A percentile compares a stretch with the other conserved stretches of the same genome.
Evolutionary conservation across 2,888 invertebrate genomes (phyloP).

Genomic region (Thereva nobilitata): DNA sequence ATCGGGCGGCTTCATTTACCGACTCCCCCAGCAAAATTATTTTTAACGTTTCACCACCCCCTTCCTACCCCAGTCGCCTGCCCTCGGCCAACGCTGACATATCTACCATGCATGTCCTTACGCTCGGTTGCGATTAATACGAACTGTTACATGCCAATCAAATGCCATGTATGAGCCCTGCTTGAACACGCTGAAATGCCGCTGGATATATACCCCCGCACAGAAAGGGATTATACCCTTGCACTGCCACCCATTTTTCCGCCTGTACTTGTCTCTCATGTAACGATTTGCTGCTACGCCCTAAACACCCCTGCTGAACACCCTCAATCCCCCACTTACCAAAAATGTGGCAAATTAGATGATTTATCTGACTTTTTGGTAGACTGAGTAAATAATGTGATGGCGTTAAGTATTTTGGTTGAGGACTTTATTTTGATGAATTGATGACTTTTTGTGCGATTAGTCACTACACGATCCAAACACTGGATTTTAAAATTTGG

Average conservation of each 20-base stretch:
- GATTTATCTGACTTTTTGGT: constrained; percentile 39
- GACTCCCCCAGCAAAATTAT: not conserved
- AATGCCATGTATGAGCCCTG: not conserved
- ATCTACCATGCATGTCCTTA: constrained; percentile 1
- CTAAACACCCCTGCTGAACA: not conserved
- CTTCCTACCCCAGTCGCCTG: too few relatives aligned
- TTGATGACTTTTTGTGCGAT: constrained; percentile 41
- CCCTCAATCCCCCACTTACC: not conserved
- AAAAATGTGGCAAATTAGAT: constrained; percentile 39
- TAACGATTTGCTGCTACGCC: too few relatives aligned
- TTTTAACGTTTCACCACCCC: too few relatives aligned
- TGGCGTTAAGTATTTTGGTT: constrained; percentile 39
- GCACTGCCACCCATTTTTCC: constrained; percentile 20
- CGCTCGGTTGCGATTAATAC: constrained; percentile 24
- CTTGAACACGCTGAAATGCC: not conserved
- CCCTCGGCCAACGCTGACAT: too few relatives aligned
- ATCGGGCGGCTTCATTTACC: constrained; percentile 23
- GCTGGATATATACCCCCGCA: not conserved
- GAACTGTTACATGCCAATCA: constrained; percentile 26
- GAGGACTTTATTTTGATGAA: constrained; percentile 42
- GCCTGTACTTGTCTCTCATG: constrained; percentile 8
- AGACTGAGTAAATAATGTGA: constrained; percentile 40
- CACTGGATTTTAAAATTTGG: constrained; percentile 27
- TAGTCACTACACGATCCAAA: constrained; percentile 41
- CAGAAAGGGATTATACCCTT: not conserved